A percentile compares a stretch with the other conserved stretches of the same genome.
These are phyloP conservation scores for Falco biarmicus DNA, from an alignment of 2,797 vertebrate species.

Conservation along the genomic window DNA sequence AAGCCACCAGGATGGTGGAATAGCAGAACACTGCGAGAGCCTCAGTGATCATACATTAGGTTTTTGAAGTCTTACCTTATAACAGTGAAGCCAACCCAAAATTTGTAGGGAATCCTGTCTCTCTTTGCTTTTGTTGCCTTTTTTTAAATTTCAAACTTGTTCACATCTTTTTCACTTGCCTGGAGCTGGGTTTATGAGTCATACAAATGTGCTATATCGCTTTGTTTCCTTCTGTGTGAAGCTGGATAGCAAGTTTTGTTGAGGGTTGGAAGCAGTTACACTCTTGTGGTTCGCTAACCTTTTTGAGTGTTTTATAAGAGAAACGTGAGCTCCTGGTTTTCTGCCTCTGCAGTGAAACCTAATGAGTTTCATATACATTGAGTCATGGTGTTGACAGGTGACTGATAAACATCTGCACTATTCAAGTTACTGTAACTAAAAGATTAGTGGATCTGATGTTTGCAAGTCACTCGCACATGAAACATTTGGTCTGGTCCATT, in stretches of 20 bases:
- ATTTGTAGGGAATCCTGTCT: neutral
- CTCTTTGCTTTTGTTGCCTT: neutral
- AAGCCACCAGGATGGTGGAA: neutral
- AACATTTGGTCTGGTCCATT: slow-evolving; percentile 16
- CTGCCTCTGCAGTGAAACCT: slow-evolving; percentile 73
- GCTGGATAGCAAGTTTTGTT: slow-evolving; percentile 39
- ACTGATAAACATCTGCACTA: slow-evolving; percentile 79
- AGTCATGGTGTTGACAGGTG: slow-evolving; percentile 79
- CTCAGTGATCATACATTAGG: fast-evolving
- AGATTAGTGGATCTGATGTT: slow-evolving; percentile 59
- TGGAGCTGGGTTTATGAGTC: slow-evolving; percentile 66
- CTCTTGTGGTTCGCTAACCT: slow-evolving; percentile 73
- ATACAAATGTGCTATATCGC: neutral
- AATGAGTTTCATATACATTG: slow-evolving; percentile 77
- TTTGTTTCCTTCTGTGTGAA: slow-evolving; percentile 41
- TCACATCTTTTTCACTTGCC: slow-evolving; percentile 37
- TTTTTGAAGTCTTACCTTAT: neutral
- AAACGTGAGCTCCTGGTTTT: slow-evolving; percentile 82
- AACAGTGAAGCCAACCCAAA: neutral
- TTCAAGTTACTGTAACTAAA: slow-evolving; percentile 75
- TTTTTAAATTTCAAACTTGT: neutral
- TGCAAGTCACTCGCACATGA: slow-evolving; percentile 24
- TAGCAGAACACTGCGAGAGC: neutral
- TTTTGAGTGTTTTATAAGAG: slow-evolving; percentile 70
- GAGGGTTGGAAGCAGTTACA: slow-evolving; percentile 71